These are phyloP conservation scores for Drosophila kohkoa DNA, from an alignment of 1,140 invertebrate genomes.

Conservation along the genomic window DNA sequence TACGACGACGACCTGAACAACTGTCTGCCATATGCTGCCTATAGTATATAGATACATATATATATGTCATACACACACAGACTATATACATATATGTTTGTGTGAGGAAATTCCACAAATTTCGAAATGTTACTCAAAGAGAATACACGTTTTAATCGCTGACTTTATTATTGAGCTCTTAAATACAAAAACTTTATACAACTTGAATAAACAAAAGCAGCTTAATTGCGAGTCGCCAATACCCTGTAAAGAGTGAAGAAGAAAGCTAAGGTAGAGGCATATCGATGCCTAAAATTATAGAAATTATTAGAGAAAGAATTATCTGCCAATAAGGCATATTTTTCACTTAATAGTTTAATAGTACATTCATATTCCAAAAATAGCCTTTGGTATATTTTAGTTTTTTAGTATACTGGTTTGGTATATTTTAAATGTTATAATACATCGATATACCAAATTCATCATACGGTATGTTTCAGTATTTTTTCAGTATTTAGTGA, in stretches of 20 bases:
- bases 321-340: too few species aligned
- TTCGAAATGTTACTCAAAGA: background rate
- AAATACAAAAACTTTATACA: constrained; percentile 41
- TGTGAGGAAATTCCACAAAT: background rate
- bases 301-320: too few species aligned
- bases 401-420: too few species aligned
- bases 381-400: too few species aligned
- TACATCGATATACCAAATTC: too few species aligned
- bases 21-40: constrained; percentile 27
- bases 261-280: too few species aligned
- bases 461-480: too few species aligned
- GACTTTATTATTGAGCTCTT: constrained; percentile 50
- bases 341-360: too few species aligned
- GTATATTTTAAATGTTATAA: too few species aligned
- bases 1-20: constrained; percentile 41
- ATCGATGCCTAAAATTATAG: too few species aligned
- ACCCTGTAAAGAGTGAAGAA: background rate
- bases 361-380: too few species aligned
- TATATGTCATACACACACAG: background rate
- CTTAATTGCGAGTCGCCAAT: background rate
- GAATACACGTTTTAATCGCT: constrained; percentile 9
- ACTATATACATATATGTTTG: constrained; percentile 6
- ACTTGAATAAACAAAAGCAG: constrained; percentile 11
- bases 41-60: background rate
- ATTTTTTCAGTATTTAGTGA: too few species aligned